phyloP scores from a whole-genome alignment of 1,140 invertebrate genomes.

The Hestina assimilis region DNA sequence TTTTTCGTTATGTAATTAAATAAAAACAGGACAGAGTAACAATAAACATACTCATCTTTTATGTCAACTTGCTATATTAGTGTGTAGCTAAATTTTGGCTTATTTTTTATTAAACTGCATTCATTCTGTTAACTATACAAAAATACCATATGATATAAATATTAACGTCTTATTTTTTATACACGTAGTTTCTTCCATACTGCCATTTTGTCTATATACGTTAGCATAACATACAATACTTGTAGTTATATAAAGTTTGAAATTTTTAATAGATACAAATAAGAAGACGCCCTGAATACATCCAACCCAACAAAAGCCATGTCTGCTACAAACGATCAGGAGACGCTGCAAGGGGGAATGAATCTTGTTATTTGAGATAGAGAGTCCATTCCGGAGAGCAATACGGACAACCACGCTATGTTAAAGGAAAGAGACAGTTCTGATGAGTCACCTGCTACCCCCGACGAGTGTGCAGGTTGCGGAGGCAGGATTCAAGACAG shows the following conservation, averaged over 20 bases:
- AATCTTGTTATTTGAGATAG: slow-evolving; percentile 67
- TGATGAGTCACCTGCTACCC: slow-evolving; percentile 59
- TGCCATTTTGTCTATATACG: too few species aligned
- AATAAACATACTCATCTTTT: too few species aligned
- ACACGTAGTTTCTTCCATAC: too few species aligned
- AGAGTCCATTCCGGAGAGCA: slow-evolving; percentile 46
- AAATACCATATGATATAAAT: too few species aligned
- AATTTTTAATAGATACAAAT: slow-evolving; percentile 14
- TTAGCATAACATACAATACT: too few species aligned
- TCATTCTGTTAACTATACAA: too few species aligned
- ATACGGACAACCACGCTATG: slow-evolving; percentile 57
- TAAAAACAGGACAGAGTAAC: too few species aligned
- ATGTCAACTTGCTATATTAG: too few species aligned
- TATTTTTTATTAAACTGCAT: too few species aligned
- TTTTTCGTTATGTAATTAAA: too few species aligned
- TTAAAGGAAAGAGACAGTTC: slow-evolving; percentile 72
- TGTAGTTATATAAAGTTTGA: background rate
- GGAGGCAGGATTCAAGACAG: slow-evolving; percentile 73
- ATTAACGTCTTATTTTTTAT: too few species aligned
- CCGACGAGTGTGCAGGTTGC: slow-evolving; percentile 74
- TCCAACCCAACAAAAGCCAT: slow-evolving; percentile 42
- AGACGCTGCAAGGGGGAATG: slow-evolving; percentile 40
- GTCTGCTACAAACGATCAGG: slow-evolving; percentile 41
- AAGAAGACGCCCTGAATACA: slow-evolving; percentile 35
- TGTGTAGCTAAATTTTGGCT: too few species aligned